These are phyloP conservation scores for Percopsis transmontana DNA, from an alignment of 2,113 vertebrate species.

Conservation along the genomic window DNA sequence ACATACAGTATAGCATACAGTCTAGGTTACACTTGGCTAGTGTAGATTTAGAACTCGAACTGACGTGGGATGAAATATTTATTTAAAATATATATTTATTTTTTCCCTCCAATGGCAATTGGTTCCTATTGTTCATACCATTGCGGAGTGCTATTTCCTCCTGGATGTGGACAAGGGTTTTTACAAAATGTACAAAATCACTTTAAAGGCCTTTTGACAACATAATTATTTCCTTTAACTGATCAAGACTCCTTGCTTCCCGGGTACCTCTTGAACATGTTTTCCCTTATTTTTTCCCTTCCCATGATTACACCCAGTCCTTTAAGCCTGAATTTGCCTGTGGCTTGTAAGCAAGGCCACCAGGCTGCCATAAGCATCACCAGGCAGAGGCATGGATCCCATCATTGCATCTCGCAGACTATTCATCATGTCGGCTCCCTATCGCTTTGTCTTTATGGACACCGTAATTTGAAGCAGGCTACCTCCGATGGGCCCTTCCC, in stretches of 20 bases:
- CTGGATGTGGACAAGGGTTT: no score
- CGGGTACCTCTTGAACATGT: neutral
- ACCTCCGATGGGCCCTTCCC: constrained; percentile 13
- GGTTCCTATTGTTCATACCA: no score
- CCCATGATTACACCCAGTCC: neutral
- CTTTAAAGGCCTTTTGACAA: neutral
- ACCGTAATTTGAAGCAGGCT: constrained; percentile 63
- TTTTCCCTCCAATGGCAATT: no score
- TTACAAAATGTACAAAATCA: no score
- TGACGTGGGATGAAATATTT: no score
- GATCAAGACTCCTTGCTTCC: neutral
- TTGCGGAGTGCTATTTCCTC: no score
- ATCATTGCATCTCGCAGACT: constrained; percentile 30
- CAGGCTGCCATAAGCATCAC: constrained; percentile 19
- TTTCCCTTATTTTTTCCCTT: neutral
- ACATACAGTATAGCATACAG: no score
- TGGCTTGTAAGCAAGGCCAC: constrained; percentile 13
- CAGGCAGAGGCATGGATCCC: constrained; percentile 39
- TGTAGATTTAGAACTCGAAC: no score
- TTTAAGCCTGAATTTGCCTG: constrained; percentile 8
- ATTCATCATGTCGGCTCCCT: constrained; percentile 47
- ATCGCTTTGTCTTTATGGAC: constrained; percentile 35
- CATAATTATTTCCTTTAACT: neutral
- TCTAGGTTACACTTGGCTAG: no score
- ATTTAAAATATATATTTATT: no score